phyloP scores from a whole-genome alignment of 2,797 vertebrate species.

The Trematomus bernacchii region DNA sequence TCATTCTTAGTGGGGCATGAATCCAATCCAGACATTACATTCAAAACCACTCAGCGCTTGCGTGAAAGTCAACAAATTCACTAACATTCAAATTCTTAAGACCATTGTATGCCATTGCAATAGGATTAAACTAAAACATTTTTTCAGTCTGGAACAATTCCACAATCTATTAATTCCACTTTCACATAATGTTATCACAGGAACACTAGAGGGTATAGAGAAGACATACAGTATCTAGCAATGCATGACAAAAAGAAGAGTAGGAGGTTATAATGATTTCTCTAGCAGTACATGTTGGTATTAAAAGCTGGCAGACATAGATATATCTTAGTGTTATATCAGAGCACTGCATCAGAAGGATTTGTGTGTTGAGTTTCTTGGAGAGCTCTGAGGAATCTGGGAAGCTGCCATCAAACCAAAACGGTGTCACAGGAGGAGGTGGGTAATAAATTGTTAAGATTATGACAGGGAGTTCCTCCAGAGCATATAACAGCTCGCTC shows the following conservation, averaged over 20 bases:
- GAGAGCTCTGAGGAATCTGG: slow-evolving; percentile 64
- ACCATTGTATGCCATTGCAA: background rate
- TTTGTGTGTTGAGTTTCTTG: slow-evolving; percentile 54
- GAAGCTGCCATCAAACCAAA: slow-evolving; percentile 67
- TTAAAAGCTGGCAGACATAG: slow-evolving; percentile 62
- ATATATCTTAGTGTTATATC: slow-evolving; percentile 56
- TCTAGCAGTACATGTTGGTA: slow-evolving; percentile 57
- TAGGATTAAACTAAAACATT: background rate
- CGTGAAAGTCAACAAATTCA: background rate
- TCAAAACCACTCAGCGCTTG: background rate
- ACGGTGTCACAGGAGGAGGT: slow-evolving; percentile 60
- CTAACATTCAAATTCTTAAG: background rate
- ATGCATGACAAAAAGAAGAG: background rate
- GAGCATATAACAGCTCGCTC: slow-evolving; percentile 19
- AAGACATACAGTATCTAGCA: slow-evolving; percentile 12
- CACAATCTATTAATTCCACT: background rate
- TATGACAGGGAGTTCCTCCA: slow-evolving; percentile 62
- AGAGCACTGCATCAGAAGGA: slow-evolving; percentile 36
- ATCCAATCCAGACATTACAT: too few relatives aligned
- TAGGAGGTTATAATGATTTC: slow-evolving; percentile 21
- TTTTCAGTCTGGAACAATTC: background rate
- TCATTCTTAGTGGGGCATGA: too few relatives aligned
- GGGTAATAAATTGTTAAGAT: slow-evolving; percentile 55
- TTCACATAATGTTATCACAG: background rate
- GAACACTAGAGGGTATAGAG: background rate